Evolutionary conservation across 2,888 invertebrate genomes (phyloP).

Genomic region (Halictus quadricinctus): DNA sequence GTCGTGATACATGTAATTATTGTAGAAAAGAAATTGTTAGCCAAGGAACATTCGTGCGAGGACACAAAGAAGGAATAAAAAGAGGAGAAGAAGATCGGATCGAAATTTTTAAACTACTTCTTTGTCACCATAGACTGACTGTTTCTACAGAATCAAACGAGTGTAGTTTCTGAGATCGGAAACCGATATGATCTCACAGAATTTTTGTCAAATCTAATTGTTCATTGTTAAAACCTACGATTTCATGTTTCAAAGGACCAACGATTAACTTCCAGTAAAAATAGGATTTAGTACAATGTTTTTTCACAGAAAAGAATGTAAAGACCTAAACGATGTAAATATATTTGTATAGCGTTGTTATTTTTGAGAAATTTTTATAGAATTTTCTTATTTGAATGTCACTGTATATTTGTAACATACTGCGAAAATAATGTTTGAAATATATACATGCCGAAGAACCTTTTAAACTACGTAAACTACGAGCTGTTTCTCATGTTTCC

Average conservation of each 20-base stretch:
- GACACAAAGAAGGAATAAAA: neutral
- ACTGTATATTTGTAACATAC: slow-evolving; percentile 54
- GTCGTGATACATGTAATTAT: slow-evolving; percentile 60
- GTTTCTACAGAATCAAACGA: slow-evolving; percentile 37
- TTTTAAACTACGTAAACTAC: neutral
- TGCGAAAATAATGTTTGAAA: slow-evolving; percentile 24
- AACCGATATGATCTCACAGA: slow-evolving; percentile 14
- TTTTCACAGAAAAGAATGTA: slow-evolving; percentile 47
- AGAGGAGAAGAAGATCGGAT: slow-evolving; percentile 12
- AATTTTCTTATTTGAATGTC: slow-evolving; percentile 39
- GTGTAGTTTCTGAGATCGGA: slow-evolving; percentile 44
- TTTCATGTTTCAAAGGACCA: slow-evolving; percentile 41
- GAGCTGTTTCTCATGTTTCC: neutral
- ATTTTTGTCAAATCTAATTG: slow-evolving; percentile 31
- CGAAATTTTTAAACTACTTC: slow-evolving; percentile 12
- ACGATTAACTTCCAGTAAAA: slow-evolving; percentile 52
- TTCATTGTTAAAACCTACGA: slow-evolving; percentile 33
- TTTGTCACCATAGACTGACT: slow-evolving; percentile 57
- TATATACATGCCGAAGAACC: slow-evolving; percentile 16
- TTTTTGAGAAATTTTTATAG: slow-evolving; percentile 50
- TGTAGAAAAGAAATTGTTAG: slow-evolving; percentile 14
- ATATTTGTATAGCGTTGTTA: slow-evolving; percentile 51
- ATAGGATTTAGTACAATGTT: slow-evolving; percentile 44
- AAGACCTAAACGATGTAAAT: slow-evolving; percentile 32
- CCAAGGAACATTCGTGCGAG: neutral